phyloP scores from a whole-genome alignment of 2,113 vertebrate genomes.

The Chrysochloris asiatica region DNA sequence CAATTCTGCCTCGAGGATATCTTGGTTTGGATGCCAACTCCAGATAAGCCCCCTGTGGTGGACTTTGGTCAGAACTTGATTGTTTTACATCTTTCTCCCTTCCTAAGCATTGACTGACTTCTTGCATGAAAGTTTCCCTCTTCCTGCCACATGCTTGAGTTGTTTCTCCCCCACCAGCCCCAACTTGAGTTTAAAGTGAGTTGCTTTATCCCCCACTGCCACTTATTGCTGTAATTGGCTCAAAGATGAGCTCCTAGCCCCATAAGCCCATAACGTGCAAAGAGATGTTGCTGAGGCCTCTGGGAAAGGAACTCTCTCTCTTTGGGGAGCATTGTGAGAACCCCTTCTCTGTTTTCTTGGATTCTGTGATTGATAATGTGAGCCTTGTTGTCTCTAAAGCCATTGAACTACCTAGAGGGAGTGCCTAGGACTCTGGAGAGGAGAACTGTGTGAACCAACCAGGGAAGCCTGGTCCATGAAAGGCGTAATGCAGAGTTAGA shows the following conservation, averaged over 20 bases:
- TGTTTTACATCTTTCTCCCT: accelerated
- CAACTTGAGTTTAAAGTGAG: no score
- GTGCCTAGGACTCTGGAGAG: neutral
- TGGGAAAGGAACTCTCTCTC: no score
- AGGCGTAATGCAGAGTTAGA: neutral
- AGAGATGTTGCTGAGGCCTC: neutral
- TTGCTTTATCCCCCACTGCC: accelerated
- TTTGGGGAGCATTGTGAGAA: neutral
- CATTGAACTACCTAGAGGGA: neutral
- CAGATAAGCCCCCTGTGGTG: accelerated
- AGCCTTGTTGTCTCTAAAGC: neutral
- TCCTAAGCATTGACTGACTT: neutral
- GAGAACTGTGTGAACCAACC: neutral
- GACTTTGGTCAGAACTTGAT: neutral
- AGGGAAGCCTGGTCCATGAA: accelerated
- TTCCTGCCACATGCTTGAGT: accelerated
- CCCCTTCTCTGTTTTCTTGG: accelerated
- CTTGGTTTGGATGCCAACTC: neutral
- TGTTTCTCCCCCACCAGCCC: no score
- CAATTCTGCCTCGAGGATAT: slow-evolving; percentile 21
- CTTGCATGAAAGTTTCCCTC: neutral
- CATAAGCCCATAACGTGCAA: neutral
- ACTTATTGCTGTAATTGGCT: neutral
- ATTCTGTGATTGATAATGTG: neutral
- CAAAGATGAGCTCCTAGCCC: neutral